Base-by-base conservation (phyloP, 1,140 invertebrate genomes). In the Zaprionus taronus region DNA sequence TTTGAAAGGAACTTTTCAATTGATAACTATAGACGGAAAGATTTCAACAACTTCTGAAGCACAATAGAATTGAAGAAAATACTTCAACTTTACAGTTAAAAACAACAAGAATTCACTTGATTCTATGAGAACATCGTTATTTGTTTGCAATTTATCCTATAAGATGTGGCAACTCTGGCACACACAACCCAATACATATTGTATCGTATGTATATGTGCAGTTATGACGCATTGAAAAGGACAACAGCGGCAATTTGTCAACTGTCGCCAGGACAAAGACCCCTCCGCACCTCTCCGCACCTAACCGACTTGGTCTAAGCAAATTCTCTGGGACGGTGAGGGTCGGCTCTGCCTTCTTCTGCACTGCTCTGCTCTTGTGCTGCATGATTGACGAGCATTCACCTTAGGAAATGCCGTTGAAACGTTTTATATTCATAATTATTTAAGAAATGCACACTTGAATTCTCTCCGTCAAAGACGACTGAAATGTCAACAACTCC, bases 381-480 rank as follows among this genome's bases (percentile, higher is more conserved):
- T 34, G 20, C 66, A 89, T 89, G 84, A 89, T 89, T 89, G 84
- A 89, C 84, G 84, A 89, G 74, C 85, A 65, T 62, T 84, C 71
- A 89, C 65, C 81, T 81, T 64, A 76, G 64, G 58, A 71, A 81
- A 73, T 68, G 82, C 67, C 71, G 77, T 79, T 81, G 66, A 74
- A 72, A 71, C 80, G 80, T 77, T 71, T 82, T 89, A 80, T 84
- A 89, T 89, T 89, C 84, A 89, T 89, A 89, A 90, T 89, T 89
- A 90, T 84, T 89, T 79, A 90, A 89, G 81, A 89, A 89, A 89
- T 79, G 85, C 81, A 89, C 84, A 89, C 84, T 90, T 74, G 84
- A 89, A 72, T 84, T 72, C 67, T 64, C 57, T 56, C n/a, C 60
- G 31, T 53, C 31, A 65, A 57, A 75, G 60, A 41, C 69, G 67